Evolutionary conservation across 2,888 invertebrate genomes (phyloP), one percentile per base, ranked within the genome.

Genomic region (Troglohyphantes excavatus): DNA sequence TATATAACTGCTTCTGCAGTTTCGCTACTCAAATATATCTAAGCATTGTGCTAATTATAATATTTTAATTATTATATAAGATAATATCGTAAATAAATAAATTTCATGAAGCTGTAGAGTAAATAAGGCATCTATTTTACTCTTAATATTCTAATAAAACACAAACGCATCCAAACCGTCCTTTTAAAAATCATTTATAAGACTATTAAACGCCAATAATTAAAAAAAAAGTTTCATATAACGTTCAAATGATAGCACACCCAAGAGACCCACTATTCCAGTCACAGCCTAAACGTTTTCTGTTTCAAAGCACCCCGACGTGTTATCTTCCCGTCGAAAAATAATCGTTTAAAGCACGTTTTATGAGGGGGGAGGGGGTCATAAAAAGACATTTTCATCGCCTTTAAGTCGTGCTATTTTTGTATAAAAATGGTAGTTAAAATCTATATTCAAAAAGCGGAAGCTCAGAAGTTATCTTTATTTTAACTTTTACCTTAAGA

Each of bases 291-390:
- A 43, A 65, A 53, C 72, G 46, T 23, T 53, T 72, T 46, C 5
- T 26, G 46, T 43, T 11, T 23, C 43, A n/a, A 72, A 43, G 39
- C 2, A 39, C 43, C 23, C 7, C 65, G 11, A 78, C 39, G 63
- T 78, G 78, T 78, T 78, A 78, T 78, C 78, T 65, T 63, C 26
- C 19, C 43, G 23, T n/a, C 63, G 61, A 23, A 78, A 78, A 65
- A 78, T 78, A 81, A 81, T 81, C 81, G 67, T 81, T 81, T 53
- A 68, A 68, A 53, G 53, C 68, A 21, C 53, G 53, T 33, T 81
- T 81, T 81, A 53, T 68, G 68, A 68, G 81, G 13, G 26, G 21
- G 29, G 68, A 68, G 81, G 13, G 26, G 21, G 29, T 9, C 67
- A 68, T 68, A 68, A 81, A 81, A 67, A 68, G 27, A 9, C n/a